A percentile compares a stretch with the other conserved stretches of the same genome.
These are phyloP conservation scores for Rhizomys pruinosus DNA, from an alignment of 2,113 vertebrate species.

Conservation along the genomic window DNA sequence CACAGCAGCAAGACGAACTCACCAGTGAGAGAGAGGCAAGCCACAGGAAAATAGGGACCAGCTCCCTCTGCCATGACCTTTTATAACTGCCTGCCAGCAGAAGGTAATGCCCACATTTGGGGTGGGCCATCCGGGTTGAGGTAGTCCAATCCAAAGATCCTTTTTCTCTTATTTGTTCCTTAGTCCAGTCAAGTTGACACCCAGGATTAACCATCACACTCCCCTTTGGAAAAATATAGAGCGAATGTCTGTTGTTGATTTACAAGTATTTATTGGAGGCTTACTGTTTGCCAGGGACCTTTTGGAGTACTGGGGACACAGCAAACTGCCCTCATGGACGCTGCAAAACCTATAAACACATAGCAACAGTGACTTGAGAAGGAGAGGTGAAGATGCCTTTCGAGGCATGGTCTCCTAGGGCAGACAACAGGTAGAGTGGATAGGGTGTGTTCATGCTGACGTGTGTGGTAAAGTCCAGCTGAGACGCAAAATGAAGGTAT, in stretches of 20 bases:
- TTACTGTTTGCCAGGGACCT: neutral
- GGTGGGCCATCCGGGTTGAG: no score
- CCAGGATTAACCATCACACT: no score
- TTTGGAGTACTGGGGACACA: neutral
- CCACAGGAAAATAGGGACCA: no score
- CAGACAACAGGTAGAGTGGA: neutral
- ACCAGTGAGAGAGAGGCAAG: no score
- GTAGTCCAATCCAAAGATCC: no score
- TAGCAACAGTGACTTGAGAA: neutral
- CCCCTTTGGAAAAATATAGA: neutral
- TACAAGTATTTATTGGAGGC: neutral
- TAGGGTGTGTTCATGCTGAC: neutral
- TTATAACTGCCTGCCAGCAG: no score
- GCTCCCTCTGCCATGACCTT: no score
- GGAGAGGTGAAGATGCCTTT: neutral
- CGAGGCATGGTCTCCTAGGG: neutral
- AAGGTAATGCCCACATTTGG: no score
- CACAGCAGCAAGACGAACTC: no score
- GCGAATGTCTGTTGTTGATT: neutral
- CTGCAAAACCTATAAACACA: constrained; percentile 21
- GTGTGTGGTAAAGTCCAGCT: neutral
- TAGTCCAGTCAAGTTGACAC: no score
- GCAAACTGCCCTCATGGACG: neutral
- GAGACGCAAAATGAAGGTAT: neutral
- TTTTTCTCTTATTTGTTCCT: no score